Evolutionary conservation across 2,113 vertebrate species (phyloP).

Genomic region (Dendrocopos noguchii): DNA sequence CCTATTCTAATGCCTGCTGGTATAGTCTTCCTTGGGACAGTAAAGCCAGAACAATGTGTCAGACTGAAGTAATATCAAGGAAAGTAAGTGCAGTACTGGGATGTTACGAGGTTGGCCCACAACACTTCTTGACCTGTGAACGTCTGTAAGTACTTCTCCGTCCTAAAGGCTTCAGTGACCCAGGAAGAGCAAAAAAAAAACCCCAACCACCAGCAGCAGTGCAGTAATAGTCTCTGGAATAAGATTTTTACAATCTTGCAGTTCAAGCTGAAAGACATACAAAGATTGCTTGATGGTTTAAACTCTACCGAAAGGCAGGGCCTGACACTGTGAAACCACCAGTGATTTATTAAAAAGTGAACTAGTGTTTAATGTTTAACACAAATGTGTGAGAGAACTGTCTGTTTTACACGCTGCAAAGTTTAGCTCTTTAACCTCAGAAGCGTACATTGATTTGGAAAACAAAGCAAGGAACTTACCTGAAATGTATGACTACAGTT

Average conservation of each 20-base stretch:
- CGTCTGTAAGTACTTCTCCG: constrained; percentile 75
- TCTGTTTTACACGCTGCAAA: neutral
- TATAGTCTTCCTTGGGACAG: constrained; percentile 77
- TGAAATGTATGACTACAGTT: neutral
- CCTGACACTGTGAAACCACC: constrained; percentile 46
- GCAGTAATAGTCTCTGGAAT: constrained; percentile 48
- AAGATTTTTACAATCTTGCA: constrained; percentile 58
- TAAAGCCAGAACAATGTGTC: constrained; percentile 87
- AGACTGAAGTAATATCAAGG: constrained; percentile 88
- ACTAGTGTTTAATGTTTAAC: constrained; percentile 47
- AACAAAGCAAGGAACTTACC: neutral
- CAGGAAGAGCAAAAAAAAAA: constrained; percentile 52
- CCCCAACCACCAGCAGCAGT: neutral
- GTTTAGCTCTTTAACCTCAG: constrained; percentile 22
- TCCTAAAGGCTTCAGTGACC: constrained; percentile 77
- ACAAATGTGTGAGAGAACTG: neutral
- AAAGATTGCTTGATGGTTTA: constrained; percentile 59
- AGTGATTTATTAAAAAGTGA: constrained; percentile 62
- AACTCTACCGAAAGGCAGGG: constrained; percentile 40
- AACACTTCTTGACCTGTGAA: constrained; percentile 72
- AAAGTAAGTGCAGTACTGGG: constrained; percentile 69
- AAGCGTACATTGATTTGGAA: constrained; percentile 1
- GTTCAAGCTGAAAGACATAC: constrained; percentile 68
- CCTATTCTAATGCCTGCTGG: constrained; percentile 89
- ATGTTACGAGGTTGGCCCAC: constrained; percentile 57